Base-by-base conservation (phyloP, 2,113 vertebrate species). In the Syngnathus floridae region DNA sequence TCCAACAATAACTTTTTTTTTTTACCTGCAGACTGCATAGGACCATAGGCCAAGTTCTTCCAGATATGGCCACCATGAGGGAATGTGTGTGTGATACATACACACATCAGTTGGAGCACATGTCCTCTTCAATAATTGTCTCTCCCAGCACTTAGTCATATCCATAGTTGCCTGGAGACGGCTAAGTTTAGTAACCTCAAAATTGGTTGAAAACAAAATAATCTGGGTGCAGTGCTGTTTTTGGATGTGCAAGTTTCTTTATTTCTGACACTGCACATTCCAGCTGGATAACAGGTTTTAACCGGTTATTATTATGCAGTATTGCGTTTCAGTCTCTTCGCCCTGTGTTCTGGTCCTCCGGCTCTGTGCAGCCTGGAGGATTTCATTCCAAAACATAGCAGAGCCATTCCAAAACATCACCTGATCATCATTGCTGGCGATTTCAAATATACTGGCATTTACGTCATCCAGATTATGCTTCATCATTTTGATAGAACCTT, bases 191-290 rank as follows among this genome's bases (percentile, higher is more conserved):
- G 80, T 63, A 16, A 40, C 60, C 49, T 76, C 69, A 38, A 60
- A 70, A 38, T 35, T 64, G 65, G 51, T 74, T 66, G 69, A 75
- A 84, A 86, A 66, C 71, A 46, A 84, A 85, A 82, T 72, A 67
- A 75, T 74, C 71, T 45, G 1, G 2, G n/a, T 19, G 35, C 48
- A 7, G 41, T 71, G 71, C 81, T 80, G 76, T 83, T 85, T 85
- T 83, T 84, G 75, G 81, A 76, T 65, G n/a, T 71, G 67, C 78
- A 61, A 74, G 77, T 77, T 74, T 75, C 68, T 73, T 68, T 74
- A 65, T 83, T 81, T 84, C 86, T 86, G 84, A 86, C 76, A 0
- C 77, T 67, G 84, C 83, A 86, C 81, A 86, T 87, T 88, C 83
- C 82, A 70, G 74, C 61, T 2, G 82, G 73, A 88, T 79, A 83